A percentile compares a stretch with the other conserved stretches of the same genome.
phyloP scores from a whole-genome alignment of 2,888 invertebrate species.

The Sialis fuliginosa region DNA sequence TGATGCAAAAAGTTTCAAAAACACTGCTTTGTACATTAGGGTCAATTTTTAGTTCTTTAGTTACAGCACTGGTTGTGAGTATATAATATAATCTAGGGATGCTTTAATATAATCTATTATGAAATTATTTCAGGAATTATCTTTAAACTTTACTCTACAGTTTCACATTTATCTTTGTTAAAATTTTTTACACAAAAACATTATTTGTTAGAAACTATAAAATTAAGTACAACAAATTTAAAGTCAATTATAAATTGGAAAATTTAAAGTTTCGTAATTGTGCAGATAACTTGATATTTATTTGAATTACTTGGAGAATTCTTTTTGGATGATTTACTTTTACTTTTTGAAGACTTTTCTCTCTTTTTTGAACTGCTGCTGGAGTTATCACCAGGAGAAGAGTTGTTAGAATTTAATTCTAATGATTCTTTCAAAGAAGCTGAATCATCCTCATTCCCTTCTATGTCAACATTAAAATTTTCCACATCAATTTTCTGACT shows the following conservation, averaged over 20 bases:
- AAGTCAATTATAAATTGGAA: not conserved
- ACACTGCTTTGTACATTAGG: too few relatives aligned
- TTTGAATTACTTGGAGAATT: slow-evolving; percentile 2
- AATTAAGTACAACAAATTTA: not conserved
- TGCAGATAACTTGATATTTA: not conserved
- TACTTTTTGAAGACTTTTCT: slow-evolving; percentile 1
- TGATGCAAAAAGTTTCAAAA: too few relatives aligned
- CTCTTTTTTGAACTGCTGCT: not conserved
- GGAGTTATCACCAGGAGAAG: not conserved
- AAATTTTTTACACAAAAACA: too few relatives aligned
- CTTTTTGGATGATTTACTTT: slow-evolving; percentile 4
- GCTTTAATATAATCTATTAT: too few relatives aligned
- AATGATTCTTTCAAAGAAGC: not conserved
- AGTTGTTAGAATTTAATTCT: slow-evolving; percentile 1
- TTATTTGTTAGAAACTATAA: too few relatives aligned
- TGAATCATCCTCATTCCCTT: slow-evolving; percentile 1
- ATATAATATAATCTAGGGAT: too few relatives aligned
- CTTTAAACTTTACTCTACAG: too few relatives aligned
- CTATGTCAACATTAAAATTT: not conserved
- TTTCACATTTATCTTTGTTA: too few relatives aligned
- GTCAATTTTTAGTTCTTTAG: too few relatives aligned
- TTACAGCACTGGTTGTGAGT: too few relatives aligned
- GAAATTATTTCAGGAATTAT: too few relatives aligned
- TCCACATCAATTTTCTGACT: not conserved
- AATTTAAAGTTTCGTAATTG: not conserved